phyloP scores from a whole-genome alignment of 2,888 invertebrate genomes.

The Odontocolon sp. region DNA sequence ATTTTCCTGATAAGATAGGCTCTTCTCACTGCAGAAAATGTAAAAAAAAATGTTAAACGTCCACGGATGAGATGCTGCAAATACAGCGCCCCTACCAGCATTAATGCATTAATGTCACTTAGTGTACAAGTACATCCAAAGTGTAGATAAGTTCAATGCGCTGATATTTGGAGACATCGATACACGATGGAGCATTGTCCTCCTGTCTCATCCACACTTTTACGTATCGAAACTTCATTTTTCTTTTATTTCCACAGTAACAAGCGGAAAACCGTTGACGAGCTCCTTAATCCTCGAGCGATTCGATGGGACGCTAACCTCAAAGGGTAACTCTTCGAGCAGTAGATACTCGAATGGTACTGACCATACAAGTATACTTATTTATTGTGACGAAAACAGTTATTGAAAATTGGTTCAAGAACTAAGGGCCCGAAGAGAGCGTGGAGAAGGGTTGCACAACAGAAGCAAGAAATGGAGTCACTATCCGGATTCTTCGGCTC shows the following conservation, averaged over 20 bases:
- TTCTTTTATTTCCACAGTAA: slow-evolving; percentile 55
- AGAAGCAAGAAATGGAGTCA: slow-evolving; percentile 14
- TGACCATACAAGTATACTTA: slow-evolving; percentile 25
- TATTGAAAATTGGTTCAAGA: slow-evolving; percentile 30
- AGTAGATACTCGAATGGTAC: background rate
- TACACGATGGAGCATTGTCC: slow-evolving; percentile 30
- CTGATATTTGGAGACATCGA: slow-evolving; percentile 29
- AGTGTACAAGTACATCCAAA: too few relatives aligned
- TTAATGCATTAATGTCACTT: too few relatives aligned
- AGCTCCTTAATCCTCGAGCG: too few relatives aligned
- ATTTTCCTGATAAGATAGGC: too few relatives aligned
- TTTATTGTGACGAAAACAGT: slow-evolving; percentile 30
- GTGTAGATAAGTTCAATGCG: slow-evolving; percentile 21
- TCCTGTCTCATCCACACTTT: slow-evolving; percentile 7
- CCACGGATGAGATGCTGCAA: too few relatives aligned
- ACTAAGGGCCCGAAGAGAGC: slow-evolving; percentile 1
- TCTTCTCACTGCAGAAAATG: too few relatives aligned
- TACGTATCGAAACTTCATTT: slow-evolving; percentile 28
- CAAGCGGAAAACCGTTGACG: slow-evolving; percentile 45
- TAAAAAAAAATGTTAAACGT: too few relatives aligned
- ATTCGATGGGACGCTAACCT: background rate
- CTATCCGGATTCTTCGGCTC: slow-evolving; percentile 46
- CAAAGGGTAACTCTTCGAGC: slow-evolving; percentile 2
- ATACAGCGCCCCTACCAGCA: too few relatives aligned
- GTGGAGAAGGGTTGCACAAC: slow-evolving; percentile 7